Evolutionary conservation across 2,113 vertebrate species (phyloP).

Genomic region (Siniperca chuatsi): DNA sequence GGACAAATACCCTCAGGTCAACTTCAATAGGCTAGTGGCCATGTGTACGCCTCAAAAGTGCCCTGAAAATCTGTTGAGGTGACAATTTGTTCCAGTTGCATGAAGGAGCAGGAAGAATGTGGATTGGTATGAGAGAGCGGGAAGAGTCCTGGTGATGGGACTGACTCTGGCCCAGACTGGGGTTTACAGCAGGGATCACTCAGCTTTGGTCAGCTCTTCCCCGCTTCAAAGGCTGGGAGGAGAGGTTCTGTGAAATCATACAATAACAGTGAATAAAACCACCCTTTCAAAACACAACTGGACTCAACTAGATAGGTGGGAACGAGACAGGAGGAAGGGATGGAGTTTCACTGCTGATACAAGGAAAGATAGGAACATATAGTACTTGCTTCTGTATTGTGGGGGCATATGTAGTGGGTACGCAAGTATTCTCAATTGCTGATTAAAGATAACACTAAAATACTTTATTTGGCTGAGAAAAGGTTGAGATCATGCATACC

Average conservation of each 20-base stretch:
- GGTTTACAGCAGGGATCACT: slow-evolving; percentile 80
- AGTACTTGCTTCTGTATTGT: slow-evolving; percentile 50
- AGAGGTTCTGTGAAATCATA: slow-evolving; percentile 80
- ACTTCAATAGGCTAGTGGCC: slow-evolving; percentile 69
- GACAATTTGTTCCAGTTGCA: slow-evolving; percentile 83
- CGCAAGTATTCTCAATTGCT: slow-evolving; percentile 4
- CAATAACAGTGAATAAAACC: slow-evolving; percentile 80
- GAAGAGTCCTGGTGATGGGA: slow-evolving; percentile 65
- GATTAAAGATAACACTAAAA: slow-evolving; percentile 40
- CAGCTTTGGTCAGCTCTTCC: slow-evolving; percentile 77
- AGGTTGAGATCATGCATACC: slow-evolving; percentile 5
- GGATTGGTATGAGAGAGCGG: slow-evolving; percentile 60
- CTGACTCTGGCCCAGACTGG: slow-evolving; percentile 71
- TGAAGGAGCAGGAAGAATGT: slow-evolving; percentile 77
- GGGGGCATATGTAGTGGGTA: slow-evolving; percentile 45
- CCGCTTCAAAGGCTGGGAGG: slow-evolving; percentile 82
- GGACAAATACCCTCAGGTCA: slow-evolving; percentile 82
- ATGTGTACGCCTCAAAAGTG: slow-evolving; percentile 73
- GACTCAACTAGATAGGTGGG: slow-evolving; percentile 77
- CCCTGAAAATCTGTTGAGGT: slow-evolving; percentile 79
- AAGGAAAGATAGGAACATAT: slow-evolving; percentile 66
- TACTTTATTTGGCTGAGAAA: slow-evolving; percentile 17
- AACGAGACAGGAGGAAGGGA: slow-evolving; percentile 75
- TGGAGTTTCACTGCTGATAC: slow-evolving; percentile 73
- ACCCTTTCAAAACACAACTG: slow-evolving; percentile 82